Base-by-base conservation (phyloP, 2,888 invertebrate genomes). In the Apamea anceps region DNA sequence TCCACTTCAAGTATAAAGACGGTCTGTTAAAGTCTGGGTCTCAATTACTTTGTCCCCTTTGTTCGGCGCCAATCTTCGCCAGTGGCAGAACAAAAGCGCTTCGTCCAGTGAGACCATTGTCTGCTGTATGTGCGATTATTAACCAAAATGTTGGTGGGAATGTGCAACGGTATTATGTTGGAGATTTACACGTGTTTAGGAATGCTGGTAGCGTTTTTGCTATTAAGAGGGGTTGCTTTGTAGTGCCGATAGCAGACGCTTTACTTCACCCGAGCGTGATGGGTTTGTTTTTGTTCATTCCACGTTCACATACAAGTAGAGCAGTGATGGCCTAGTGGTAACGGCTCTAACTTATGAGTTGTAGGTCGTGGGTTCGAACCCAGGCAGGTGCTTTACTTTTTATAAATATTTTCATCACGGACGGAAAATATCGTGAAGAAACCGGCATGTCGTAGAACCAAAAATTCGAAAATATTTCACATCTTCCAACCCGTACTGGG, bases 11-110 rank as follows among this genome's bases (percentile, higher is more conserved):
- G 18, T 68, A 76, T 76, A 84, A 77, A 84, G 68, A 45, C 79
- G 18, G 54, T 10, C 37, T 62, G 66, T 21, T 65, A 71, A 77
- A 78, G 63, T 51, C 84, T 70, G 70, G 37, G 8, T 83, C 75
- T 80, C 71, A 71, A 80, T 84, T 77, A 84, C 81, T 80, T 84
- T 60, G 73, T 67, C 2, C 37, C 51, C 63, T 70, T 84, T 84
- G 84, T 84, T 70, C 8, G 21, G 8, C 28, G 51, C 37, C 84
- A 66, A 45, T 83, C 65, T 72, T 75, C 48, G n/a, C 71, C 28
- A 42, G 65, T 62, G 32, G 12, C 51, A 62, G 66, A 80, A 84
- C 81, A 84, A 84, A 51, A 15, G 79, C 45, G 25, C 54, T 25
- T 0, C 68, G 80, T 62, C 66, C 70, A 57, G 12, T 32, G 28